Percentiles rank a stretch among this genome's conserved stretches.
These are phyloP conservation scores for Geopemphigus sp. DNA, from an alignment of 1,140 invertebrate species.

Conservation along the genomic window DNA sequence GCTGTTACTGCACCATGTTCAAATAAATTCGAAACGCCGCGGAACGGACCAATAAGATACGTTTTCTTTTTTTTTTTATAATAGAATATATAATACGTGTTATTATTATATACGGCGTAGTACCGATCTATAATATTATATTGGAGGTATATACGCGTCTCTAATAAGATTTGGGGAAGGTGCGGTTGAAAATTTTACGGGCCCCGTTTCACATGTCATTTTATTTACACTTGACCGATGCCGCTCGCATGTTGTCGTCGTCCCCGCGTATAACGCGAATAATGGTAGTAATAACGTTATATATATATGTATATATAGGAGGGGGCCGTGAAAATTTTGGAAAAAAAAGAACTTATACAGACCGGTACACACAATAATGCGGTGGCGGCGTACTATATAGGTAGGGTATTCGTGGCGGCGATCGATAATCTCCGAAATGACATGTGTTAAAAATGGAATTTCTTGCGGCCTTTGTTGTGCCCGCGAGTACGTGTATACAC, in stretches of 20 bases:
- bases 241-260: conserved; percentile 39
- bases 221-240: conserved; percentile 49
- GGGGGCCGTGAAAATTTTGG: conserved; percentile 7
- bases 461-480: not conserved
- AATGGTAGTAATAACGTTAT: conserved; percentile 15
- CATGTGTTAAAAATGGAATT: conserved; percentile 48
- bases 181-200: conserved; percentile 33
- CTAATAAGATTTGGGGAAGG: conserved; percentile 33
- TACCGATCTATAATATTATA: not conserved
- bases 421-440: conserved; percentile 47
- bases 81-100: not conserved
- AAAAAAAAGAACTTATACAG: conserved; percentile 9
- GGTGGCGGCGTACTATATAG: not conserved
- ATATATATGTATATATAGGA: not conserved
- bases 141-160: conserved; percentile 1
- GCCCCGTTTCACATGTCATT: conserved; percentile 44
- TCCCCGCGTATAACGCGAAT: not conserved
- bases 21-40: not conserved
- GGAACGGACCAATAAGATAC: conserved; percentile 5
- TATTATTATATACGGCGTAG: conserved; percentile 6
- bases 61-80: not conserved
- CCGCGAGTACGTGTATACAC: not conserved
- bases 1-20: not conserved
- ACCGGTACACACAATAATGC: not conserved
- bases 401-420: conserved; percentile 16